Conservation (phyloP, 2,113 vertebrate species). For the Albula glossodonta region DNA sequence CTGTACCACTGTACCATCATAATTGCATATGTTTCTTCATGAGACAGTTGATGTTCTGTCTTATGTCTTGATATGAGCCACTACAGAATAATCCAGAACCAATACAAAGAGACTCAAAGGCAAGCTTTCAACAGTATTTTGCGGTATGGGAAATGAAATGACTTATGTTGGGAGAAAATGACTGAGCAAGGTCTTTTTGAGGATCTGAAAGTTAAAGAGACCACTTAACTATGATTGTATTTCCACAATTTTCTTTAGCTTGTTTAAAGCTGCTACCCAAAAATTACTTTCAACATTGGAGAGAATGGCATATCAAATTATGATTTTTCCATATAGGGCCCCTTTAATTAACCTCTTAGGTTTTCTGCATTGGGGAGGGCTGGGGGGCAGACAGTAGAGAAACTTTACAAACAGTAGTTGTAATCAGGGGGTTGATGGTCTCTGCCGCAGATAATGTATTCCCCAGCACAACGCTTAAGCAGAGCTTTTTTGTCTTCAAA, state of each 20-base stretch:
- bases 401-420: neutral
- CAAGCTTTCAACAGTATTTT: neutral
- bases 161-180: neutral
- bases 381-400: neutral
- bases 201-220: neutral
- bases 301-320: neutral
- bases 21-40: neutral
- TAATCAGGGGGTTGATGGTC: neutral
- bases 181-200: neutral
- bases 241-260: neutral
- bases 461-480: constrained; percentile 33
- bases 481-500: constrained; percentile 56
- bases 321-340: neutral
- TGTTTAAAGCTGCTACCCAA: neutral
- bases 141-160: neutral
- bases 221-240: neutral
- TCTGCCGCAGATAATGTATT: constrained; percentile 24
- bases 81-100: neutral
- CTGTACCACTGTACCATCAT: neutral
- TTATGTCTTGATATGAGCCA: neutral
- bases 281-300: neutral
- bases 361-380: neutral
- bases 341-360: neutral
- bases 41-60: neutral
- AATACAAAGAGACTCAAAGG: neutral